Evolutionary conservation across 2,797 vertebrate species (phyloP).

Genomic region (Aphelocoma californica): DNA sequence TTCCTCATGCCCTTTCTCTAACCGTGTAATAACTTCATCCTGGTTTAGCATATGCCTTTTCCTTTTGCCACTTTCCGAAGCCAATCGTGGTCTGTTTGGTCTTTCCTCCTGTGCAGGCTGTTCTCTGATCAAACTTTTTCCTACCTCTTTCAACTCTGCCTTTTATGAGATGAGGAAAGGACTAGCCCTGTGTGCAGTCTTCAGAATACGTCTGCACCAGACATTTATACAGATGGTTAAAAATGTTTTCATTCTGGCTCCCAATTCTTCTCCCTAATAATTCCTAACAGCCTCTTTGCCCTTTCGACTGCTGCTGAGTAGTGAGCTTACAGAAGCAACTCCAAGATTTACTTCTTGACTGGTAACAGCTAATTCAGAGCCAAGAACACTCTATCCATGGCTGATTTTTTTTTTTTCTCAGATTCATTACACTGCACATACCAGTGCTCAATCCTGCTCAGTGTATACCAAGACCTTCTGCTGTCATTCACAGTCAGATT

Average conservation of each 20-base stretch:
- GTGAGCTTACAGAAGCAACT: neutral
- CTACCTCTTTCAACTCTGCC: neutral
- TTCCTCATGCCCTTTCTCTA: neutral
- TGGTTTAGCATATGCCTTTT: neutral
- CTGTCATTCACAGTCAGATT: neutral
- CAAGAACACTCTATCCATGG: neutral
- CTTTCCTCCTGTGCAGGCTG: neutral
- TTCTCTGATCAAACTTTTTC: neutral
- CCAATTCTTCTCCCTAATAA: neutral
- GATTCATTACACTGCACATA: neutral
- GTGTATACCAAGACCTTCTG: neutral
- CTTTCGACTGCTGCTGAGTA: neutral
- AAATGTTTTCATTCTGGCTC: neutral
- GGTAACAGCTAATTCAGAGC: neutral
- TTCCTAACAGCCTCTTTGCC: neutral
- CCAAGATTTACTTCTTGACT: conserved; percentile 8
- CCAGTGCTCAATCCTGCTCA: neutral
- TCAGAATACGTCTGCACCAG: neutral
- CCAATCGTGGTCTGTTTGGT: neutral
- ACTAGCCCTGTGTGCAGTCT: neutral
- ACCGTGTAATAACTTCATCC: neutral
- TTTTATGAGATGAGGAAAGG: neutral
- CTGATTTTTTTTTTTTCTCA: neutral
- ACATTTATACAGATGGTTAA: neutral
- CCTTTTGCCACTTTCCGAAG: neutral